Evolutionary conservation across 2,113 vertebrate genomes (phyloP), one percentile per base, ranked within the genome.

Genomic region (Xenopus borealis): DNA sequence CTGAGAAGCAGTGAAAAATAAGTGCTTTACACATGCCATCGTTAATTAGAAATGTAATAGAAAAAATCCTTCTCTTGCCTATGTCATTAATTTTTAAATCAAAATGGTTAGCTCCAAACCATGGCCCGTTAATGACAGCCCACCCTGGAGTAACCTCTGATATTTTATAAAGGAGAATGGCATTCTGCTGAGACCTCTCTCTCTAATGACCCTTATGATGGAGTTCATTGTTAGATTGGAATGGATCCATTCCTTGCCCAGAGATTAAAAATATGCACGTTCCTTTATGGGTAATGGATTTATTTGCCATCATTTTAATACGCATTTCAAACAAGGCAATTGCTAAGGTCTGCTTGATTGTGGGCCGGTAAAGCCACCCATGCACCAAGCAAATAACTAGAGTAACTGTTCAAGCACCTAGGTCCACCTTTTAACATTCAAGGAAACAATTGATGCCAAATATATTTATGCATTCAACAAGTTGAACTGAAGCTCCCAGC

Each of bases 101-200:
- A 83, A 71, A 84, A 79, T 3, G 61, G 73, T 66, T 73, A 80
- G 67, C 23, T 79, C 79, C 70, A 82, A 86, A 84, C 86, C 81
- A 79, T 63, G 71, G 83, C 74, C 82, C 83, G 84, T 80, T 85
- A 86, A 80, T 76, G 75, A 68, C 20, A 44, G 23, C 81, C 78
- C 72, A 77, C 79, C 82, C 81, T 82, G 82, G 81, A 87, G 87
- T 82, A 84, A 82, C 69, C 62, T 55, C 11, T 52, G 79, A 83
- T 79, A 86, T 83, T 87, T 85, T 55, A 79, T 78, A 86, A 81
- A 77, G 82, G 80, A 50, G 44, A 76, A 16, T 50, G 12, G 10
- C 55, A 61, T 52, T 27, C 57, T 53, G 69, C 53, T 63, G 67
- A 52, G 44, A n/a, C 45, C 12, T 11, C 17, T n/a, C 33, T 44